Evolutionary conservation across 2,797 vertebrate genomes (phyloP).

Genomic region (Girardinus metallicus): DNA sequence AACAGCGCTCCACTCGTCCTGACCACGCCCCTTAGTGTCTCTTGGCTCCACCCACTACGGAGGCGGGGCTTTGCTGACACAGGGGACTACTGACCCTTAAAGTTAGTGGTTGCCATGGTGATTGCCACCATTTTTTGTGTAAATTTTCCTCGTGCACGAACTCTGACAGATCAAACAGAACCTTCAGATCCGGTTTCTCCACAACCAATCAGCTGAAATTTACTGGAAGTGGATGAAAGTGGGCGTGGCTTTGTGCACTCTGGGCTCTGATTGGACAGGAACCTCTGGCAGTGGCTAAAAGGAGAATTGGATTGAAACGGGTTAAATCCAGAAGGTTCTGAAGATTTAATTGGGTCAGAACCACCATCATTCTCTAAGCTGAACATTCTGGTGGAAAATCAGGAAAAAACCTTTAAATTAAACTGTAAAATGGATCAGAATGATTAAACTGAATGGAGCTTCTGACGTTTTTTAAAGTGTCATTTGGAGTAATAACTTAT

Average conservation of each 20-base stretch:
- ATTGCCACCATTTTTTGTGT: neutral
- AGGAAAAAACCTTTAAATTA: no score
- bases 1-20: no score
- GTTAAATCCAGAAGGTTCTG: neutral
- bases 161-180: neutral
- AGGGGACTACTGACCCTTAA: no score
- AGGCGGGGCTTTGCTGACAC: no score
- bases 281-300: neutral
- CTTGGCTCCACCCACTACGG: no score
- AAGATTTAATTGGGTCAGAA: neutral
- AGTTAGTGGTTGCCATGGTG: no score
- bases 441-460: neutral
- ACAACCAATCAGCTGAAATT: neutral
- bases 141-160: no score
- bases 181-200: neutral
- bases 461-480: no score
- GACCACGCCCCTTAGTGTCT: no score
- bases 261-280: neutral
- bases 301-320: neutral
- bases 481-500: neutral
- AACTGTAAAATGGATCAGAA: no score
- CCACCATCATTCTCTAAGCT: neutral
- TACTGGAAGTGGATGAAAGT: neutral
- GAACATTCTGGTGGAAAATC: neutral
- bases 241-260: neutral